Evolutionary conservation across 2,113 vertebrate genomes (phyloP), one percentile per base, ranked within the genome.

Genomic region (Ailurus styani): DNA sequence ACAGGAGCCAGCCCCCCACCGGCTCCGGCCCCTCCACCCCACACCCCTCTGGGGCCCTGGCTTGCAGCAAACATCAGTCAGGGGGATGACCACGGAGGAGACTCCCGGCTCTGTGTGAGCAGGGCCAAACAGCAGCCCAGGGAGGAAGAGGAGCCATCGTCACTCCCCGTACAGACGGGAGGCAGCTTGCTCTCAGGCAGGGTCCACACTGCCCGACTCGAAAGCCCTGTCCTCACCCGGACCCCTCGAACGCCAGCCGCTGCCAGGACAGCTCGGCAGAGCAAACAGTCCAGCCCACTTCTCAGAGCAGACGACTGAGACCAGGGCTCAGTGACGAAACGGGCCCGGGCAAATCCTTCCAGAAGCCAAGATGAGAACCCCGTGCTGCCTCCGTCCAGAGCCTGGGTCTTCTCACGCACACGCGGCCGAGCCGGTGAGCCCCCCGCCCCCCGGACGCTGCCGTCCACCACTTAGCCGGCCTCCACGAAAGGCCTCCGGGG

Each of bases 381-480:
- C 1, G 13, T 3, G 8, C 23, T n/a, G 31, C 42, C 60, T 47
- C 29, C 9, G 10, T 13, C 13, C n/a, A 34, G 10, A 14, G 18
- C n/a, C 37, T 8, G 42, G 6, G 42, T 70, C 60, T 70, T 13
- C 31, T 87, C 60, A 3, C 68, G 5, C 34, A 21, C 0, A 0
- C 0, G 2, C 50, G 37, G 23, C 78, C 12, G 20, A 25, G 52
- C 21, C 21, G 3, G 1, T 37, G 37, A n/a, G 8, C 0, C 6
- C 5, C 13, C 25, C 12, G 3, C 34, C 4, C 66, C 64, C 29
- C 4, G n/a, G 23, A 20, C 0, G 0, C 31, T 1, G 5, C 55
- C 0, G 9, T 15, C 14, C 54, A 1, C 7, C 1, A 3, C 23
- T 64, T 0, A 0, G 60, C 31, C 0, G 37, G n/a, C 42, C 21